Evolutionary conservation across 2,797 vertebrate genomes (phyloP).

Genomic region (Cryptoblepharus egeriae): DNA sequence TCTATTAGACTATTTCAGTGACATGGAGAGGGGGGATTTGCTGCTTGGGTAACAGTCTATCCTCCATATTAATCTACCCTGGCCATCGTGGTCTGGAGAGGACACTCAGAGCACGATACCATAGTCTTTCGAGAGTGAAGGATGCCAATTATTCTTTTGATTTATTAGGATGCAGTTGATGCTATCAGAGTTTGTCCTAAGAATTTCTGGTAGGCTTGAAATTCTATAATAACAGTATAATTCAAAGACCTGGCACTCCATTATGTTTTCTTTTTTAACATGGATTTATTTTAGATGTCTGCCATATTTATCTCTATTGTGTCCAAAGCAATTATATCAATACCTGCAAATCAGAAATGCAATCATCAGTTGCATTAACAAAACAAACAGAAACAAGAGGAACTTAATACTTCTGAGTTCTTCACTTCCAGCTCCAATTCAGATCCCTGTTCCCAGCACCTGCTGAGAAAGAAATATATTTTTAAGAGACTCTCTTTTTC

Average conservation of each 20-base stretch:
- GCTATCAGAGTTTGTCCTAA: conserved; percentile 33
- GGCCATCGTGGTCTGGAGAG: no score
- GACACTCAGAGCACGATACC: no score
- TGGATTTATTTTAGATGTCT: conserved; percentile 68
- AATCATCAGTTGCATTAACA: conserved; percentile 74
- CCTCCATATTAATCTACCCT: no score
- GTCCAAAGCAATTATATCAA: conserved; percentile 75
- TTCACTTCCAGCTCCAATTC: conserved; percentile 55
- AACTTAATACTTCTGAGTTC: neutral
- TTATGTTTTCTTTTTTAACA: conserved; percentile 59
- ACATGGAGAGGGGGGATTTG: no score
- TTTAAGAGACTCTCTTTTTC: conserved; percentile 9
- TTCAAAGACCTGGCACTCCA: conserved; percentile 68
- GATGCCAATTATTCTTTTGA: no score
- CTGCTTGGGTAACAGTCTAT: no score
- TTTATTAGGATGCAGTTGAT: conserved; percentile 58
- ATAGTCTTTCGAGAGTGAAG: no score
- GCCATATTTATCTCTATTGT: conserved; percentile 59
- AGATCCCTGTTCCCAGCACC: conserved; percentile 43
- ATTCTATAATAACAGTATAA: conserved; percentile 68
- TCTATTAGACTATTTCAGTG: no score
- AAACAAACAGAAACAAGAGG: neutral
- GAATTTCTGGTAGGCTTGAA: conserved; percentile 51
- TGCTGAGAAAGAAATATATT: conserved; percentile 40
- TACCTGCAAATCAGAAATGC: conserved; percentile 82